Evolutionary conservation across 30 jellyfish, hydroid and myxozoan genomes (phyloP).

Genomic region (Aurelia aurita complex sp. Pacific): DNA sequence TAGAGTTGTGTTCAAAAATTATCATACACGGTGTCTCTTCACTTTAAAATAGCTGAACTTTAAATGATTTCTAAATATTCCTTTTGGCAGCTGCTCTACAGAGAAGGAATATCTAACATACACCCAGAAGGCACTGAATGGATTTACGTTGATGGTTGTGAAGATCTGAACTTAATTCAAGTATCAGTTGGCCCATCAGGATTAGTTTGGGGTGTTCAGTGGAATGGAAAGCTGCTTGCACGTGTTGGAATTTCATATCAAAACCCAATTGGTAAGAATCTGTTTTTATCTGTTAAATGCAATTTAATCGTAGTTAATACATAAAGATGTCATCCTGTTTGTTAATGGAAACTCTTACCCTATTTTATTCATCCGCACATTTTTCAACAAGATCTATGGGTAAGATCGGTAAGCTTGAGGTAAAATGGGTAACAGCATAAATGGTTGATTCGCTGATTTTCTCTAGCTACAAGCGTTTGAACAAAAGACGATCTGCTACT

Average conservation of each 20-base stretch:
- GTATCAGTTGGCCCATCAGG: constrained; percentile 94
- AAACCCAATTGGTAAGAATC: constrained; percentile 75
- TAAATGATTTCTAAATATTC: neutral
- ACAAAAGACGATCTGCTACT: too few relatives aligned
- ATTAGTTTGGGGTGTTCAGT: constrained; percentile 85
- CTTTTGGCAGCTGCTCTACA: constrained; percentile 63
- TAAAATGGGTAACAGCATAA: too few relatives aligned
- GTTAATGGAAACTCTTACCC: neutral
- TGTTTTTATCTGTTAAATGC: neutral
- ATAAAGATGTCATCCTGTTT: too few relatives aligned
- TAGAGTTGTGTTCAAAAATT: too few relatives aligned
- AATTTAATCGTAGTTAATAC: too few relatives aligned
- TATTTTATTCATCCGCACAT: neutral
- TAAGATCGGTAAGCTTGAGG: too few relatives aligned
- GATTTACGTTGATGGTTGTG: constrained; percentile 66
- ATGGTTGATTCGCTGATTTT: too few relatives aligned
- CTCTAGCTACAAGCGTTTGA: too few relatives aligned
- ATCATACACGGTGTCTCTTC: too few relatives aligned
- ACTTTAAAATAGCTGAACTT: too few relatives aligned
- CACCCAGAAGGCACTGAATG: constrained; percentile 88
- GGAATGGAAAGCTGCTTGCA: constrained; percentile 89
- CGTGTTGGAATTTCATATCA: constrained; percentile 82
- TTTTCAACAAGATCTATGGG: too few relatives aligned
- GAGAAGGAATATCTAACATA: constrained; percentile 65
- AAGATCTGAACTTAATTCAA: constrained; percentile 73